phyloP scores from a whole-genome alignment of 2,113 vertebrate species.

The Zeus faber region DNA sequence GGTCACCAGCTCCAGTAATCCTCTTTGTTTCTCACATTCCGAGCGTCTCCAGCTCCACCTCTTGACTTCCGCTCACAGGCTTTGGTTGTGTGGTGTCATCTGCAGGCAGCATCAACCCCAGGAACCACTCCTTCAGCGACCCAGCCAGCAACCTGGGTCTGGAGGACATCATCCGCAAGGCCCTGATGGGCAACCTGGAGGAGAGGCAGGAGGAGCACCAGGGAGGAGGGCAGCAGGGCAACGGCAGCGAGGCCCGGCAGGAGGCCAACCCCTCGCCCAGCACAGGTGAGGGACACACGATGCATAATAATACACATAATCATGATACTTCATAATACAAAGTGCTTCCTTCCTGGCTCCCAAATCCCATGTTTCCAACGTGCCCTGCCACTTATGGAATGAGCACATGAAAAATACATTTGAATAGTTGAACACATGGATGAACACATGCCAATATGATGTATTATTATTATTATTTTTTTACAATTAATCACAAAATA shows the following conservation, averaged over 20 bases:
- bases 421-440: no score
- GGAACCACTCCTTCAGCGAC: constrained; percentile 93
- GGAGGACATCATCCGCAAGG: constrained; percentile 98
- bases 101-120: constrained; percentile 86
- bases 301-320: not conserved
- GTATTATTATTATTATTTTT: no score
- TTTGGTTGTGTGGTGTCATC: constrained; percentile 23
- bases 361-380: no score
- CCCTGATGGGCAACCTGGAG: constrained; percentile 95
- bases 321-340: not conserved
- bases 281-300: constrained; percentile 72
- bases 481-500: no score
- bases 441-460: no score
- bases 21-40: no score
- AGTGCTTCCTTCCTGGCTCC: no score
- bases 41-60: no score
- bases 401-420: no score
- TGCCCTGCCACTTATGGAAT: no score
- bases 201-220: constrained; percentile 91
- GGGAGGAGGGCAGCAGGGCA: constrained; percentile 71
- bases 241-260: constrained; percentile 78
- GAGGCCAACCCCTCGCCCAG: constrained; percentile 90
- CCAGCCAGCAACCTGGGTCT: constrained; percentile 95
- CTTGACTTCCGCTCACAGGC: not conserved
- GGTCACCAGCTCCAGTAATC: constrained; percentile 92